Base-by-base conservation (phyloP, 2,113 vertebrate species). In the Oreochromis niloticus region DNA sequence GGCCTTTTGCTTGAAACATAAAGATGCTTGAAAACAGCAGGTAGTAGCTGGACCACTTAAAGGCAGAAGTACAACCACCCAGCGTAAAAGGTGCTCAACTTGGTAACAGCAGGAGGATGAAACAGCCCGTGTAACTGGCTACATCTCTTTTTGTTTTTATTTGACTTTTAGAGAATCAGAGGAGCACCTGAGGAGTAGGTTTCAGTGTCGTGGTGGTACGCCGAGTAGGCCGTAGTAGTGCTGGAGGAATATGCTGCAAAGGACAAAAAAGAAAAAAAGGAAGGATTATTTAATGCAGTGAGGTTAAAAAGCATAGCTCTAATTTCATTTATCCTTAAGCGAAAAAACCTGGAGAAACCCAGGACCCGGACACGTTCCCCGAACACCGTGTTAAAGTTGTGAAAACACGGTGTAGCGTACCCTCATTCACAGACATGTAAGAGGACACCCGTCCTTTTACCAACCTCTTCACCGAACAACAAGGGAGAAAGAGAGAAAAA, bases 161-260 rank as follows among this genome's bases (percentile, higher is more conserved):
- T 22, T 16, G 8, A n/a, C 3, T 3, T 73, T 89, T 90, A 95
- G 85, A 94, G 85, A 56, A 99, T 97, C 91, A 99, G 96, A 16
- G 98, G 98, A 8, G 97, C 97, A 13, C 98, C 99, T 1, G 98
- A 99, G 0, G 97, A 99, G 92, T 99, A 97, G 7, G 97, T 97
- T 92, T 98, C 97, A 1, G 97, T 97, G 93, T 97, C 97, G 12
- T 97, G 97, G 87, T 96, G 97, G 91, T 97, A 98, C 8, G 97
- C 95, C 5, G 97, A 97, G 92, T 97, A 97, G 89, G 95, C 97
- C 14, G 95, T 85, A 22, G 96, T 93, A 79, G 95, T 96, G 89
- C 96, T 96, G 96, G 96, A 96, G 43, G 94, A 95, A 68, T 94
- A 94, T 7, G 84, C 96, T 96, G 87, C 17, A 27, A 57, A 50